These are phyloP conservation scores for Caenorhabditis brenneri DNA, from an alignment of 1,140 invertebrate genomes.

Conservation along the genomic window DNA sequence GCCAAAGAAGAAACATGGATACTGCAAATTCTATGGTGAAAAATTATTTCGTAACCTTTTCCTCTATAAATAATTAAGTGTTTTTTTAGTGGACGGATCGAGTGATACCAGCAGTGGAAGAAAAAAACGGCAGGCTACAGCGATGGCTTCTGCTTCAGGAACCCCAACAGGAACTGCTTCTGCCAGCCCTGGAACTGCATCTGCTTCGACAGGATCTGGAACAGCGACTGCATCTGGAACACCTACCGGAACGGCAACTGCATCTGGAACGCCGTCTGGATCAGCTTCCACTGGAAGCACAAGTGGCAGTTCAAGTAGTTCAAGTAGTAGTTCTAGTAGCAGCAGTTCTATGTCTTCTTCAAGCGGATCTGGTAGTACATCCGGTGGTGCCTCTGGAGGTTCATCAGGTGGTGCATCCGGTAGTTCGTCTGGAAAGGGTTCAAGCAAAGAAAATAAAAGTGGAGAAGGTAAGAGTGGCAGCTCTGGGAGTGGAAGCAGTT, in stretches of 20 bases:
- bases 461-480: not conserved
- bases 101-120: not conserved
- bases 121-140: not conserved
- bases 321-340: not conserved
- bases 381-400: not conserved
- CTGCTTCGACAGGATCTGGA: not conserved
- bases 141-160: not conserved
- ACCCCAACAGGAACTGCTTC: not conserved
- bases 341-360: not conserved
- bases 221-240: too few species aligned
- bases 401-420: too few species aligned
- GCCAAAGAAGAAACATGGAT: not conserved
- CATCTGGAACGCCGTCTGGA: too few species aligned
- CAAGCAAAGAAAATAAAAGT: not conserved
- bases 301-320: not conserved
- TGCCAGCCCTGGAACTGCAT: not conserved
- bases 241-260: too few species aligned
- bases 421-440: too few species aligned
- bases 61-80: not conserved
- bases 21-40: not conserved
- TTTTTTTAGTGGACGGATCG: not conserved
- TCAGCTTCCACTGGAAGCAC: not conserved
- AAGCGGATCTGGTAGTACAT: not conserved
- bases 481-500: not conserved
- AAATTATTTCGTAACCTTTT: too few species aligned